Base-by-base conservation (phyloP, 2,113 vertebrate species). In the Meleagris gallopavo region DNA sequence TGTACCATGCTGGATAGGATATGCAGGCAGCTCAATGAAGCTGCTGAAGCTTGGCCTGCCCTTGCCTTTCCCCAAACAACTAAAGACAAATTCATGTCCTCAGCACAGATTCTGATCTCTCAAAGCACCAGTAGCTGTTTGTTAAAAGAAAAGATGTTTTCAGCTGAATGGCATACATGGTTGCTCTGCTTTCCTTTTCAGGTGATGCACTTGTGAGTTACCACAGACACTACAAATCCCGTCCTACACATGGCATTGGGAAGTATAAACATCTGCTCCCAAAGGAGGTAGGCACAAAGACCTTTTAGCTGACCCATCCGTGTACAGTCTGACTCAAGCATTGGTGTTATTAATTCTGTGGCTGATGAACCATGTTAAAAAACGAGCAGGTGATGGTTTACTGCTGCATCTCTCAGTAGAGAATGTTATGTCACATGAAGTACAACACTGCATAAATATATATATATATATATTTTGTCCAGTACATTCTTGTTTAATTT, bases 241-340 rank as follows among this genome's bases (percentile, higher is more conserved):
- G 93, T 79, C 98, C 99, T 2, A 98, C 98, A 0, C 98, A 99
- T 25, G 98, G 98, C 6, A 99, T 99, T 29, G 99, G 99, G 45
- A 98, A 77, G 85, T 99, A 97, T 89, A 98, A 92, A 61, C 89
- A 99, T 80, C 97, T 99, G 70, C 86, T 99, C 30, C 97, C 96
- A 27, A 77, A 93, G 71, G 87, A 94, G 96, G 99, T 99, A 97
- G 97, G 98, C 10, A 40, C 40, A 11, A 73, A n/a, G 29, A 18
- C 3, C 43, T 83, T 70, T 52, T 52, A 13, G 1, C 36, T 78
- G 30, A 24, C 43, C 34, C 14, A 6, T 18, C 45, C 13, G 32
- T 40, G 38, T 27, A n/a, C 17, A 30, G 36, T 13, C 17, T 8
- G 6, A 13, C 89, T 76, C 34, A 52, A 36, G 10, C 24, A 10